A percentile compares a stretch with the other conserved stretches of the same genome.
Evolutionary conservation across 2,888 invertebrate species (phyloP).

Genomic region (Holacanthella duospinosa): DNA sequence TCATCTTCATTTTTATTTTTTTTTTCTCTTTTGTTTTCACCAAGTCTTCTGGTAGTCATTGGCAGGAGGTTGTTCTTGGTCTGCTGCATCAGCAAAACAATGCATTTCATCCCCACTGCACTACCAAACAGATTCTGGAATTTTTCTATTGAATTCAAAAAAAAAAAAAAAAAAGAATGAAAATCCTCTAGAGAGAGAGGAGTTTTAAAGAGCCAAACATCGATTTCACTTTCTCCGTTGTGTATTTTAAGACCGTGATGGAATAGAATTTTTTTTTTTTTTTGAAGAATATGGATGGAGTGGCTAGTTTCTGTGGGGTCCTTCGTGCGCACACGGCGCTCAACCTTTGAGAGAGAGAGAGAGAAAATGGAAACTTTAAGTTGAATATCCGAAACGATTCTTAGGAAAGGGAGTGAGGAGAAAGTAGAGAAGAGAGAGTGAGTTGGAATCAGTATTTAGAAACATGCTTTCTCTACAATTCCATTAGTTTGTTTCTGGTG

Average conservation of each 20-base stretch:
- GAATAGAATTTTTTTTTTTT: background rate
- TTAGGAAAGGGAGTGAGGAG: background rate
- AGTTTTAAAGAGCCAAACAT: background rate
- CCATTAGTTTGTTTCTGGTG: background rate
- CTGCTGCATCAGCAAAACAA: background rate
- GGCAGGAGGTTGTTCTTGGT: too few species aligned
- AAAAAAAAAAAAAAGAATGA: too few species aligned
- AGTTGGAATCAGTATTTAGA: slow-evolving; percentile 11
- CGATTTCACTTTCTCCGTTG: background rate
- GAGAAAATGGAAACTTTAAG: background rate
- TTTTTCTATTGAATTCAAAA: slow-evolving; percentile 2
- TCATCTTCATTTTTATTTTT: background rate
- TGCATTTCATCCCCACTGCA: background rate
- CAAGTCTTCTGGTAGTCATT: too few species aligned
- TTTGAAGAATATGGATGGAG: background rate
- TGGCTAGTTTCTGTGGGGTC: too few species aligned
- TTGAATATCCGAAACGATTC: background rate
- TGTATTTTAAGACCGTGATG: background rate
- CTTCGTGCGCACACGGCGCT: too few species aligned
- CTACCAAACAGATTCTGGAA: background rate
- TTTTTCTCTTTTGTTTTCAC: background rate
- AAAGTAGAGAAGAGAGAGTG: background rate
- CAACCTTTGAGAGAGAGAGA: background rate
- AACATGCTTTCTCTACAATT: slow-evolving; percentile 15
- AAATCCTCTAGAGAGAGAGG: too few species aligned